Base-by-base conservation (phyloP, 2,888 invertebrate species). In the Seira musarum region DNA sequence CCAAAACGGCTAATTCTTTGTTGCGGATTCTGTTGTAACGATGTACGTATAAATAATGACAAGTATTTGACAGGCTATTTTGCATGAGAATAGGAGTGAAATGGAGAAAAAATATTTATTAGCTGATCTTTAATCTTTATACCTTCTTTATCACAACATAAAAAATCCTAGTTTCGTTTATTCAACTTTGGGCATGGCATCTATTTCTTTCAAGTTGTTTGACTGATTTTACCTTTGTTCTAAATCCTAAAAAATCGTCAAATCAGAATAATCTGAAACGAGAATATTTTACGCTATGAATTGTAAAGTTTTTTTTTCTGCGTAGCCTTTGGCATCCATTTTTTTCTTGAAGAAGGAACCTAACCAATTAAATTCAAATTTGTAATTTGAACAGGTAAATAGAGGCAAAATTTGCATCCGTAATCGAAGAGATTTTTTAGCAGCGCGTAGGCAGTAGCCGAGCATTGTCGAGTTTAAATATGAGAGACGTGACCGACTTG, bases 371-470 rank as follows among this genome's bases (percentile, higher is more conserved):
- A 67, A 66, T 19, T 63, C 60, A 35, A 74, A 67, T 68, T 75
- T 75, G 53, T 74, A 74, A 66, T 74, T 67, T 74, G 40, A 67
- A 17, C 60, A 67, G 66, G 74, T 61, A 74, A 74, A 74, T 72
- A 46, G 13, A 19, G 17, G 15, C 2, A 30, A 61, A 17, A 74
- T 74, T 74, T 74, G 67, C 74, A 74, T 75, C 75, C 46, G 22
- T 75, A 75, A 75, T 75, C 61, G 24, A 19, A 35, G 53, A 53
- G n/a, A n/a, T 35, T 25, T n/a, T 67, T 17, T 46, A 53, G 6
- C n/a, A 53, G 53, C 19, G 74, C 67, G 75, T 75, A 75, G 68
- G 68, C 40, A 63, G 68, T 75, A 68, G 67, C 67, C 6, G 46
- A 19, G 21, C 61, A 70, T 60, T 30, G 53, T 53, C 53, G 15